Evolutionary conservation across 1,140 invertebrate species (phyloP).

Genomic region (Zaprionus vittiger): DNA sequence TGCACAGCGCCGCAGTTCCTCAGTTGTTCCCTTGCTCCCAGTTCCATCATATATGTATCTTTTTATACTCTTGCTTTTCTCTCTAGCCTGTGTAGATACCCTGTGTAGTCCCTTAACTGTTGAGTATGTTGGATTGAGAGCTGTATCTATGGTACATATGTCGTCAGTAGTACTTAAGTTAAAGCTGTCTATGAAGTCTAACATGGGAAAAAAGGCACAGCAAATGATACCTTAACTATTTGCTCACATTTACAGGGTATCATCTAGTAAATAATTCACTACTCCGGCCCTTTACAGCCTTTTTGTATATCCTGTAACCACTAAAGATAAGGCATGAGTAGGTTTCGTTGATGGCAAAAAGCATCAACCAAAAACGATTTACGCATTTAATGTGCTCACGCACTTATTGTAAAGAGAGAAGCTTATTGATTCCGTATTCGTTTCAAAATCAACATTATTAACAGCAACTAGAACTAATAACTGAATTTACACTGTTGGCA

Average conservation of each 20-base stretch:
- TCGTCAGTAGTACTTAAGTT: too few relatives aligned
- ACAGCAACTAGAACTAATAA: neutral
- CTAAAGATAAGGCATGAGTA: neutral
- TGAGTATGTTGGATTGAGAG: too few relatives aligned
- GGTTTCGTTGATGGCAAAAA: neutral
- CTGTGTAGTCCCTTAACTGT: neutral
- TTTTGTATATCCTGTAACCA: conserved; percentile 9
- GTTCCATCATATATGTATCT: conserved; percentile 11
- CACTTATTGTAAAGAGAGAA: neutral
- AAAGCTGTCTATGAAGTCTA: too few relatives aligned
- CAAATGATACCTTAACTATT: neutral
- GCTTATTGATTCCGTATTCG: neutral
- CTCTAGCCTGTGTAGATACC: conserved; percentile 11
- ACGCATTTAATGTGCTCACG: neutral
- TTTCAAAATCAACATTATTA: neutral
- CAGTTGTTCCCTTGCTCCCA: conserved; percentile 11
- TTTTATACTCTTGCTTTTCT: conserved; percentile 33
- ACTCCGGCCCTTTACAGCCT: neutral
- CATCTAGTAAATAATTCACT: neutral
- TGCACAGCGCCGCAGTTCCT: neutral
- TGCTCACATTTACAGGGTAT: neutral
- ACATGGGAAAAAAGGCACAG: neutral
- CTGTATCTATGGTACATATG: too few relatives aligned
- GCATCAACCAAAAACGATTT: neutral
- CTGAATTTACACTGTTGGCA: neutral